Base-by-base conservation (phyloP, 2,113 vertebrate genomes). In the Symphodus melops region DNA sequence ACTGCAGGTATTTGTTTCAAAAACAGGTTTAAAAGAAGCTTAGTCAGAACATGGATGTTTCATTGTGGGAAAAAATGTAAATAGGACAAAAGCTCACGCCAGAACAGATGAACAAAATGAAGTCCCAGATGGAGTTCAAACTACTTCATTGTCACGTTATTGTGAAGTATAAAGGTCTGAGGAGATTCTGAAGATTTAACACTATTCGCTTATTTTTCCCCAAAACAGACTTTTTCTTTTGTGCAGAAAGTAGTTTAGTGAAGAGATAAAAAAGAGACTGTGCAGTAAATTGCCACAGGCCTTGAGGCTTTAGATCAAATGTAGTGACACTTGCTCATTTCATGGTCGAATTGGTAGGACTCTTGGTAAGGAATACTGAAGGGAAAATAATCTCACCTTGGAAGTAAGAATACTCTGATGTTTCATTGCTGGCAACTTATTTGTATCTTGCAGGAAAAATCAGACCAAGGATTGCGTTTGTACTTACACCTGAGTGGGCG, bases 291-390 rank as follows among this genome's bases (percentile, higher is more conserved):
- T 48, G 57, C 55, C 20, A 8, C 52, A 39, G 51, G 65, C 19
- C 33, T 56, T 69, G 9, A 14, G 60, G 19, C n/a, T 56, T 55
- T 63, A 63, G 8, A 23, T 4, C 39, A 62, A 68, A 68, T 62
- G 55, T 62, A 60, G 62, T 68, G 56, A 60, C 64, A 54, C 12
- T 54, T 63, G 41, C 52, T 73, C 9, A 69, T 63, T 64, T 63
- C 44, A 52, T 51, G 53, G 44, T 36, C 42, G 52, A 70, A 42
- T 21, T 52, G 21, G 21, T 64, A 28, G 53, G 52, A 42, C 39
- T 72, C 46, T 48, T 44, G 46, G 44, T 1, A 5, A 46, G 12
- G 25, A 64, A 64, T 13, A 51, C 42, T 57, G 2, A 57, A 16
- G 21, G 21, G 28, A 8, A 16, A 42, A 19, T 52, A 36, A 58